These are phyloP conservation scores for Altica lythri DNA, from an alignment of 2,888 invertebrate species.

Conservation along the genomic window DNA sequence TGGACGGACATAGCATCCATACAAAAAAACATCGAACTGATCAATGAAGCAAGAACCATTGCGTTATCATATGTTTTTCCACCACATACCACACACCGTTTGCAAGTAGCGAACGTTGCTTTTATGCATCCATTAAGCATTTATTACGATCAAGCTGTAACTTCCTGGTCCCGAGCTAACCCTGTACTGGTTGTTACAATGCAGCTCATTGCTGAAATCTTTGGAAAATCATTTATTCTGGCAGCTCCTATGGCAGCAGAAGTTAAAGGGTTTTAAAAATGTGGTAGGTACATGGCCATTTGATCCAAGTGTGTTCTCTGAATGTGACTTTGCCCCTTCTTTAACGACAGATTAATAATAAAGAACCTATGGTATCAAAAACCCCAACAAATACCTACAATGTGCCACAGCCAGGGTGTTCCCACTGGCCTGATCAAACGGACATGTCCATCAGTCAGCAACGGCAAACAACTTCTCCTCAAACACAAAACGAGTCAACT, in stretches of 20 bases:
- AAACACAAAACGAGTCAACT: too few relatives aligned
- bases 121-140: too few relatives aligned
- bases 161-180: not conserved
- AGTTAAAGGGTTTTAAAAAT: constrained; percentile 5
- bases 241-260: not conserved
- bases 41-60: too few relatives aligned
- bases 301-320: not conserved
- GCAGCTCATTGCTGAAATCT: not conserved
- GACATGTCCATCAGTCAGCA: not conserved
- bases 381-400: not conserved
- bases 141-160: not conserved
- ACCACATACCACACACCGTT: too few relatives aligned
- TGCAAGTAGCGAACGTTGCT: too few relatives aligned
- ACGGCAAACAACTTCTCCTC: too few relatives aligned
- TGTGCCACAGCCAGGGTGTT: not conserved
- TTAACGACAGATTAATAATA: not conserved
- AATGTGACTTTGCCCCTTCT: not conserved
- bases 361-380: not conserved
- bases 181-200: not conserved
- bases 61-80: too few relatives aligned
- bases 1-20: not conserved
- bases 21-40: too few relatives aligned
- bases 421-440: not conserved
- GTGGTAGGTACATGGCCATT: constrained; percentile 2
- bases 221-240: not conserved